Evolutionary conservation across 2,113 vertebrate genomes (phyloP).

Genomic region (Myocastor coypus): DNA sequence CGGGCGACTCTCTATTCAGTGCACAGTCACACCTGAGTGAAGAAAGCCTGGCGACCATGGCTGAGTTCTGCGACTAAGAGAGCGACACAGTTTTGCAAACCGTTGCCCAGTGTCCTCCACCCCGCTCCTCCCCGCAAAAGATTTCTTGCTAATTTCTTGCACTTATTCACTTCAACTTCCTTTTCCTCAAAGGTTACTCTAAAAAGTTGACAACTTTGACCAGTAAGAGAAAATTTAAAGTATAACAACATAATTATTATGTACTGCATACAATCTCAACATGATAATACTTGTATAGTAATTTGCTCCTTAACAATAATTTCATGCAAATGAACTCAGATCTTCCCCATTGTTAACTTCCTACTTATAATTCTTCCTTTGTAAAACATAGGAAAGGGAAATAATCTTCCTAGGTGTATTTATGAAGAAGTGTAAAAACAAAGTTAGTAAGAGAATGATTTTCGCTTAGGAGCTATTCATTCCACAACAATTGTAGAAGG

Average conservation of each 20-base stretch:
- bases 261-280: conserved; percentile 66
- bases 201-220: conserved; percentile 62
- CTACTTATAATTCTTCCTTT: conserved; percentile 75
- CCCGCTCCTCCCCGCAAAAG: not conserved
- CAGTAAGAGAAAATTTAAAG: conserved; percentile 71
- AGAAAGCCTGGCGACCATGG: not conserved
- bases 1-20: not conserved
- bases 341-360: conserved; percentile 69
- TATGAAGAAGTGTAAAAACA: conserved; percentile 80
- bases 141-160: not conserved
- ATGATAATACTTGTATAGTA: conserved; percentile 68
- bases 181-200: conserved; percentile 19
- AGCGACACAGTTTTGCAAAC: not conserved
- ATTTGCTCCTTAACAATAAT: conserved; percentile 76
- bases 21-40: not conserved
- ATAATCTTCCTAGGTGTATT: conserved; percentile 75
- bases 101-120: not conserved
- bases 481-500: conserved; percentile 74
- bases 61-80: not conserved
- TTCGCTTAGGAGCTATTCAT: conserved; percentile 73
- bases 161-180: not conserved
- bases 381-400: conserved; percentile 70
- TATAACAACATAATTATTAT: conserved; percentile 71
- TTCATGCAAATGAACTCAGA: conserved; percentile 75
- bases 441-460: conserved; percentile 78